Evolutionary conservation across 2,888 invertebrate species (phyloP), one percentile per base, ranked within the genome.

Genomic region (Athalia circularis): DNA sequence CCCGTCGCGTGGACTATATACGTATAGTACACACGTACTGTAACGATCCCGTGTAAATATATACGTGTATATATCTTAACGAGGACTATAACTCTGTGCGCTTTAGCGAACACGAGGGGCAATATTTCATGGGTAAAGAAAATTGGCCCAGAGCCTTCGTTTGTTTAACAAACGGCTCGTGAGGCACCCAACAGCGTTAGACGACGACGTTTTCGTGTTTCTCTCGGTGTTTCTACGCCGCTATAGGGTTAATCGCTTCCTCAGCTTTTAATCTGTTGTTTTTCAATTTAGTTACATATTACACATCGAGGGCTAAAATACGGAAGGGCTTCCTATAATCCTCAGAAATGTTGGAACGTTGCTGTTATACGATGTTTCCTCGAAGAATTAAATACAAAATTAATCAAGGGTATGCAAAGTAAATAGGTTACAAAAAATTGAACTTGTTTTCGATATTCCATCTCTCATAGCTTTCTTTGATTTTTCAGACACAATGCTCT

Each of bases 151-250:
- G 72, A 72, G 61, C 72, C 61, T 75, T 75, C 75, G 61, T 75
- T 75, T 75, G 75, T 75, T 75, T 75, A 75, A 75, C 62, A 75
- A 75, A 75, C 64, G 75, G 75, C 50, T 50, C n/a, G 75, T 8
- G 50, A 59, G 57, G 59, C 59, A 29, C 45, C 57, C 13, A 72
- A 52, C 68, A 43, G 45, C 47, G 72, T n/a, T 48, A 62, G 50
- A 64, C 61, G 75, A 29, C 75, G 75, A n/a, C 29, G 29, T 29
- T 45, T 62, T 75, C 62, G 62, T 75, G 75, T 50, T 75, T 64
- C 64, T 62, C 29, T 29, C 29, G 29, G 29, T 29, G 29, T 29
- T 29, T 29, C 29, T 29, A 29, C 29, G 1, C 50, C 15, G 61
- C 75, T 47, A 59, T 57, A 59, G 72, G 72, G 72, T 72, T 72